phyloP scores from a whole-genome alignment of 2,113 vertebrate genomes.

The Lamprotornis superbus region DNA sequence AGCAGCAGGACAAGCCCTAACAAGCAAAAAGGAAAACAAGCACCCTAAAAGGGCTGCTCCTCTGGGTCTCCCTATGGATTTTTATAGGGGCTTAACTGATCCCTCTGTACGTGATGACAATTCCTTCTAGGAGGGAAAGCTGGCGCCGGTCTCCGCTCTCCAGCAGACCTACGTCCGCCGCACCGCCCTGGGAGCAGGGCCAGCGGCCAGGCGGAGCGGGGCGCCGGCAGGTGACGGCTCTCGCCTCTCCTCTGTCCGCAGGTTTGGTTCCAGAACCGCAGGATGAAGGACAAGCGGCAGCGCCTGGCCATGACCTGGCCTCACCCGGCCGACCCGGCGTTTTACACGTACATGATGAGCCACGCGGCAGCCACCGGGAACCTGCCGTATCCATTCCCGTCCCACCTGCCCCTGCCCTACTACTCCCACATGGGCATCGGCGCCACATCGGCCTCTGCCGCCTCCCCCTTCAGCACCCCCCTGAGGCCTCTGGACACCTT shows the following conservation, averaged over 20 bases:
- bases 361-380: conserved; percentile 95
- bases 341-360: conserved; percentile 99
- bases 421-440: conserved; percentile 92
- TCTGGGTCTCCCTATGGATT: not conserved
- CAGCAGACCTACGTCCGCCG: not conserved
- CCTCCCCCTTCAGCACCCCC: conserved; percentile 84
- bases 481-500: conserved; percentile 95
- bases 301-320: conserved; percentile 98
- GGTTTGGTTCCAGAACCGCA: conserved; percentile 99
- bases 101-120: not conserved
- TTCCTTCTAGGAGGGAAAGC: not conserved
- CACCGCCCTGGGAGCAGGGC: not conserved
- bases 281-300: conserved; percentile 99
- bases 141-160: not conserved
- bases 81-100: not conserved
- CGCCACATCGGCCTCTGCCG: conserved; percentile 79
- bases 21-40: not conserved
- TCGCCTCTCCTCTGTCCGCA: conserved; percentile 57
- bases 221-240: not conserved
- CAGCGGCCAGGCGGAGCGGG: not conserved
- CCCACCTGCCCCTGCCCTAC: conserved; percentile 94
- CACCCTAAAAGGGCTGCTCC: not conserved
- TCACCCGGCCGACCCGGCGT: conserved; percentile 95
- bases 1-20: too few relatives aligned
- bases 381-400: conserved; percentile 93